These are phyloP conservation scores for Tenthredo livida DNA, from an alignment of 2,888 invertebrate genomes.

Conservation along the genomic window DNA sequence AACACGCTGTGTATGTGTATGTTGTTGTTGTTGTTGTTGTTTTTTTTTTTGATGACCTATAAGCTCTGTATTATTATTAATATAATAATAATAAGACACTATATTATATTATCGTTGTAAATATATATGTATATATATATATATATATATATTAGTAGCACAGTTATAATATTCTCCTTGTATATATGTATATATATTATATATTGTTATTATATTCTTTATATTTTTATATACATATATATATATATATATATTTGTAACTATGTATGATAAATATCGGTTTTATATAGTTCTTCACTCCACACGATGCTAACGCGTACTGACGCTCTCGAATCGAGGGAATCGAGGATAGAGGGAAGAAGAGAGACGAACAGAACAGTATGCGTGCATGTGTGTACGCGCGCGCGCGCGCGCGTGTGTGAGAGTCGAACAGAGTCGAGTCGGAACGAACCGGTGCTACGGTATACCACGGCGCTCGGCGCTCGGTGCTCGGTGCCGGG, in stretches of 20 bases:
- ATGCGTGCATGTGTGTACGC: no score
- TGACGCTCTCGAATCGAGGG: conserved; percentile 64
- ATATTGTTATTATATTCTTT: no score
- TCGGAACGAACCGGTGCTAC: not conserved
- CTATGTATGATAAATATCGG: not conserved
- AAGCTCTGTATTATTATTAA: no score
- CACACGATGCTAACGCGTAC: conserved; percentile 65
- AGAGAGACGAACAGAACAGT: not conserved
- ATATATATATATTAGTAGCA: no score
- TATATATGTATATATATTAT: no score
- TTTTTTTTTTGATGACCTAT: no score
- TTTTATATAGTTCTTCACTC: not conserved
- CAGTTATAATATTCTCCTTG: no score
- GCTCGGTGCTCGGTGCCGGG: not conserved
- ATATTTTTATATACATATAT: not conserved
- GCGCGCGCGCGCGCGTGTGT: not conserved
- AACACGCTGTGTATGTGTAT: no score
- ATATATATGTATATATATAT: no score
- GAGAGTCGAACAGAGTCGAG: not conserved
- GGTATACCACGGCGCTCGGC: not conserved
- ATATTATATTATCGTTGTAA: no score
- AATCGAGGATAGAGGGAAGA: conserved; percentile 57
- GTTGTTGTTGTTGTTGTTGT: no score
- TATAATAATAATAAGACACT: no score
- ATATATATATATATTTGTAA: not conserved